Conservation (phyloP, 2,888 invertebrate species). For the Rhamnusium bicolor region DNA sequence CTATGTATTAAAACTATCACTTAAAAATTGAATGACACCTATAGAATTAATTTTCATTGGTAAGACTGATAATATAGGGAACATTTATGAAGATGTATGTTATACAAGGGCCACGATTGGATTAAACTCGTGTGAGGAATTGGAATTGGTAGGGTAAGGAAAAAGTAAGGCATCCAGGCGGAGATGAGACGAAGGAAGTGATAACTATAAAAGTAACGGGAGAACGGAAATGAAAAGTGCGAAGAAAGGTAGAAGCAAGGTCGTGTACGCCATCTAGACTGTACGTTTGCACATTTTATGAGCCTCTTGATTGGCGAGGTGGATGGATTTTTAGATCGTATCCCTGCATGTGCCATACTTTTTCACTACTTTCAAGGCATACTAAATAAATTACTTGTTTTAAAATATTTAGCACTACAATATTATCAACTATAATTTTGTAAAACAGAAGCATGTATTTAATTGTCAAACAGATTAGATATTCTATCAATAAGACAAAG, state of each 20-base stretch:
- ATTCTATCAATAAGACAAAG: not conserved
- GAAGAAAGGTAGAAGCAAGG: conserved; percentile 68
- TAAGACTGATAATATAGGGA: conserved; percentile 22
- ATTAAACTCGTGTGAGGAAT: conserved; percentile 53
- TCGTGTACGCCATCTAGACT: conserved; percentile 68
- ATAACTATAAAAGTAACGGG: conserved; percentile 70
- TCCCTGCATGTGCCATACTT: conserved; percentile 9
- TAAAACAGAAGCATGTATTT: not conserved
- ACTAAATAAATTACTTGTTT: conserved; percentile 4
- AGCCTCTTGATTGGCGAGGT: conserved; percentile 60
- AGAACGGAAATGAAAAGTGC: conserved; percentile 69
- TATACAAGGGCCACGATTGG: conserved; percentile 43
- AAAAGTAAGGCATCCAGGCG: conserved; percentile 49
- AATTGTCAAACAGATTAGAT: not conserved
- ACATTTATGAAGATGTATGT: conserved; percentile 47
- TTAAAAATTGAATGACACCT: not conserved
- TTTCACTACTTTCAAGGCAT: conserved; percentile 13
- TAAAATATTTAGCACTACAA: not conserved
- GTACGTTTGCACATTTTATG: conserved; percentile 63
- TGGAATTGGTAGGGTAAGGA: conserved; percentile 42
- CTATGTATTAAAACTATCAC: not conserved
- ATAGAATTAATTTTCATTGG: conserved; percentile 38
- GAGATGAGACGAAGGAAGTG: conserved; percentile 64
- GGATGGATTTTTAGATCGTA: conserved; percentile 53
- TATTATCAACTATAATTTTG: not conserved